Base-by-base conservation (phyloP, 2,113 vertebrate species). In the Cyrtonyx montezumae region DNA sequence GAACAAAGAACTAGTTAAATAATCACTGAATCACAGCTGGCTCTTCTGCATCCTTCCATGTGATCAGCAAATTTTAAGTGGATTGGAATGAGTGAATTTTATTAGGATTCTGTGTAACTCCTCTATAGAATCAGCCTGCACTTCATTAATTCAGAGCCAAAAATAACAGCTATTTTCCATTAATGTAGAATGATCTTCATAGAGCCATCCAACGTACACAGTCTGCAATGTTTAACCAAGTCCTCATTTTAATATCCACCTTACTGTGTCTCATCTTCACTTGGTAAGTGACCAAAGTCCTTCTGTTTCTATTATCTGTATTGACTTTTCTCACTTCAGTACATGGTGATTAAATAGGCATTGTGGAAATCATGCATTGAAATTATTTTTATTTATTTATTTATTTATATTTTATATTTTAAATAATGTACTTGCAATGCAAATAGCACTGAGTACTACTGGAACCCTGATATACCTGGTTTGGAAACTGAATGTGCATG, bases 161-260 rank as follows among this genome's bases (percentile, higher is more conserved):
- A 87, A 79, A 78, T 95, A 93, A 93, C 65, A 70, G 36, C 40
- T 77, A 9, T 90, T 97, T 93, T 94, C 75, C 53, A 51, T 97
- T 94, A 49, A 91, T 97, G 65, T 77, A 99, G 98, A 98, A 98
- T 88, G 98, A 99, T 95, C 98, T 98, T 68, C 98, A 99, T 62
- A 97, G 98, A 97, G 98, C 98, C 79, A 98, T 98, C 93, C 98
- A 98, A 43, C 97, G 98, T 43, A 98, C 98, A 43, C 98, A 98
- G 80, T 98, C 98, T 7, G 98, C 98, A 87, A 99, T 98, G 98
- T 99, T 98, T 95, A 98, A 98, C 93, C 98, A 99, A 97, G 98
- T 99, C 88, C 96, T 98, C 91, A 98, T 99, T 96, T 97, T 99
- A 96, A 98, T 98, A 97, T 98, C 98, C 36, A 98, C 98, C 26